Evolutionary conservation across 2,113 vertebrate species (phyloP).

Genomic region (Odocoileus virginianus): DNA sequence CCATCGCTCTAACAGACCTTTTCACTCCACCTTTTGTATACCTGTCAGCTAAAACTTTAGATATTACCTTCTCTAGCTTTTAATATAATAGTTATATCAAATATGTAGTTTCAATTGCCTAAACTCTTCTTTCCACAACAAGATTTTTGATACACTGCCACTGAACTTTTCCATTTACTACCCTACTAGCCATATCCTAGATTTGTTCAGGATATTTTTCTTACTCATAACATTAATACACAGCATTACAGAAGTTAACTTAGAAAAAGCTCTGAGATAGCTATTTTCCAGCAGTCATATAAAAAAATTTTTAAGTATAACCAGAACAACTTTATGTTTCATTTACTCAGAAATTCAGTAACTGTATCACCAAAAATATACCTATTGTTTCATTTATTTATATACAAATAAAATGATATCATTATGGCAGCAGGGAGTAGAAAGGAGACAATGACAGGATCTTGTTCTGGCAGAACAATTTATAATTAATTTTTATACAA

Average conservation of each 20-base stretch:
- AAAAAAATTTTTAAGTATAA: background rate
- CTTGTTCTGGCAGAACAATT: background rate
- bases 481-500: background rate
- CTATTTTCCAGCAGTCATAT: background rate
- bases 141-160: background rate
- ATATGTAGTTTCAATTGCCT: background rate
- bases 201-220: background rate
- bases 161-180: background rate
- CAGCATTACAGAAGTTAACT: background rate
- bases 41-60: background rate
- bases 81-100: background rate
- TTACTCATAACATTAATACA: background rate
- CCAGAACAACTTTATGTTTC: background rate
- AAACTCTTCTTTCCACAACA: background rate
- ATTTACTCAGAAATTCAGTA: background rate
- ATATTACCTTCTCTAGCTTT: background rate
- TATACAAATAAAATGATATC: background rate
- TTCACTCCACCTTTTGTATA: background rate
- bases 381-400: slow-evolving; percentile 12
- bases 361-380: background rate
- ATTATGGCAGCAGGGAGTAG: background rate
- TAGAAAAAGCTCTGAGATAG: background rate
- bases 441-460: background rate
- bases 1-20: background rate
- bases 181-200: background rate